phyloP scores from a whole-genome alignment of 1,140 invertebrate genomes.

The Drosophila busckii region DNA sequence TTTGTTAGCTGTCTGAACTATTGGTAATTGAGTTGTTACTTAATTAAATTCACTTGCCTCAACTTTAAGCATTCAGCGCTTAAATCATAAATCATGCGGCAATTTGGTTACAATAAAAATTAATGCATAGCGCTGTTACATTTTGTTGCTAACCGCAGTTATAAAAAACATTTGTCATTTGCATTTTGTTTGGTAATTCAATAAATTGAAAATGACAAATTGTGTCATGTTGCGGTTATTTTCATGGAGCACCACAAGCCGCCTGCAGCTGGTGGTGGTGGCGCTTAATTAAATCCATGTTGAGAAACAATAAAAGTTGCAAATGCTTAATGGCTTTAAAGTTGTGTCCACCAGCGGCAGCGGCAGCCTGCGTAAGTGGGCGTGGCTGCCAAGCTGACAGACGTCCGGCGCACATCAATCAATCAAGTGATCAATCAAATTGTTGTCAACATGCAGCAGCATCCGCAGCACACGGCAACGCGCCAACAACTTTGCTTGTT shows the following conservation, averaged over 20 bases:
- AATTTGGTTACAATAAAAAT: constrained; percentile 53
- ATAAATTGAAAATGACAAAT: constrained; percentile 78
- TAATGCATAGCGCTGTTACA: constrained; percentile 56
- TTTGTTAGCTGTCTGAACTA: too few relatives aligned
- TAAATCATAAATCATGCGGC: constrained; percentile 52
- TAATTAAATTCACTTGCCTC: too few relatives aligned
- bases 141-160: constrained; percentile 45
- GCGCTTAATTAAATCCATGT: constrained; percentile 63
- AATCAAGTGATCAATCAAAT: constrained; percentile 73
- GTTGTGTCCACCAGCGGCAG: constrained; percentile 2
- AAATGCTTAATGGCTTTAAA: constrained; percentile 63
- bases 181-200: constrained; percentile 74
- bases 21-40: too few relatives aligned
- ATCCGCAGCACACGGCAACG: constrained; percentile 20
- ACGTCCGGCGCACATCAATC: constrained; percentile 43
- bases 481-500: constrained; percentile 46
- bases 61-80: too few relatives aligned
- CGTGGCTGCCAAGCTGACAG: neutral
- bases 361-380: neutral
- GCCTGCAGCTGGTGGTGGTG: neutral
- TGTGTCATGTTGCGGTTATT: constrained; percentile 70
- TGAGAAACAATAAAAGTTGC: constrained; percentile 64
- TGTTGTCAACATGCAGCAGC: constrained; percentile 51
- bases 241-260: constrained; percentile 27
- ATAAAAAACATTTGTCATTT: constrained; percentile 50